A percentile compares a stretch with the other conserved stretches of the same genome.
These are phyloP conservation scores for Myripristis murdjan DNA, from an alignment of 2,797 vertebrate species.

Conservation along the genomic window DNA sequence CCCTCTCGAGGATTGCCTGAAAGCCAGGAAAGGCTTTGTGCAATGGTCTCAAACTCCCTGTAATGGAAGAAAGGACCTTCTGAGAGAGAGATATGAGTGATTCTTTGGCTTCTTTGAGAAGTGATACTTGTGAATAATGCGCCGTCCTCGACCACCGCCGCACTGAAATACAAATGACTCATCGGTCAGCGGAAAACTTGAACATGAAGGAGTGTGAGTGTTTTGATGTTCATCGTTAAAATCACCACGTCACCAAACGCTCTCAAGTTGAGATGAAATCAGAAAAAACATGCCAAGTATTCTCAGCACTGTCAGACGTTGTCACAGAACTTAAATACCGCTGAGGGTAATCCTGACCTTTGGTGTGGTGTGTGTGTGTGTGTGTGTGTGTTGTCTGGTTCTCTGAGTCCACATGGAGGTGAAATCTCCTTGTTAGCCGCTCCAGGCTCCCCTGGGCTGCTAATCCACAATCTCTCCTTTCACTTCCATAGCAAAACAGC, in stretches of 20 bases:
- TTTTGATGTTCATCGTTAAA: conserved; percentile 51
- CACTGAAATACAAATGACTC: conserved; percentile 10
- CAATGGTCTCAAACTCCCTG: conserved; percentile 29
- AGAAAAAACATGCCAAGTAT: conserved; percentile 1
- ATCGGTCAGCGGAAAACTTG: conserved; percentile 25
- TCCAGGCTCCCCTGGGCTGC: no score
- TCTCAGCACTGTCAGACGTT: neutral
- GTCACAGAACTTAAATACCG: conserved; percentile 17
- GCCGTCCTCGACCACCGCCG: conserved; percentile 48
- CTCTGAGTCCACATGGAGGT: no score
- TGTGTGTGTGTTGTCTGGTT: no score
- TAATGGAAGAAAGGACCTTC: conserved; percentile 23
- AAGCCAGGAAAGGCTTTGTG: conserved; percentile 56
- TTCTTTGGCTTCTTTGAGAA: conserved; percentile 38
- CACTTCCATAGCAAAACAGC: no score
- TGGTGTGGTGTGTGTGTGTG: no score
- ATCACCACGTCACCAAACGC: conserved; percentile 7
- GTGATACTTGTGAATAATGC: conserved; percentile 10
- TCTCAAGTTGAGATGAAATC: conserved; percentile 30
- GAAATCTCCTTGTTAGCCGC: no score
- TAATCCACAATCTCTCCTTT: no score
- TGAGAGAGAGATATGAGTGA: conserved; percentile 36
- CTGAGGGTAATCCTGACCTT: no score
- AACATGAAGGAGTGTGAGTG: no score
- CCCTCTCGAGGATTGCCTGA: conserved; percentile 36